Evolutionary conservation across 2,888 invertebrate genomes (phyloP).

Genomic region (Trisateles emortualis): DNA sequence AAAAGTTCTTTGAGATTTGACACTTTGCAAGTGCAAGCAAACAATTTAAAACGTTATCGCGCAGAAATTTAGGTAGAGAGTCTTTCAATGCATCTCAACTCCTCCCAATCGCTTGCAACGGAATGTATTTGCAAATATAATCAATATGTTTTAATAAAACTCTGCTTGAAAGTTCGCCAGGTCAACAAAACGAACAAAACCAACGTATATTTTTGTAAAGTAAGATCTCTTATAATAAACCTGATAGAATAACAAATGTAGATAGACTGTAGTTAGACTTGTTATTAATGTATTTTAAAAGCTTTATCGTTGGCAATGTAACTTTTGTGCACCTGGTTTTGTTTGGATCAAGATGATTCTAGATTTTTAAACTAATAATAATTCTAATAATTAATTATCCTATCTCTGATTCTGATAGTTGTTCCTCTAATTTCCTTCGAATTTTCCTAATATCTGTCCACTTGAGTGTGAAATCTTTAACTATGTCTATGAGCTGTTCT

Average conservation of each 20-base stretch:
- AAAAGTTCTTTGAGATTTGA: too few relatives aligned
- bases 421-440: too few relatives aligned
- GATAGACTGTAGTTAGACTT: slow-evolving; percentile 50
- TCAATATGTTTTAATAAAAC: slow-evolving; percentile 45
- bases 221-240: slow-evolving; percentile 57
- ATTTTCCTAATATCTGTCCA: not conserved
- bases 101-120: slow-evolving; percentile 14
- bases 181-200: slow-evolving; percentile 83
- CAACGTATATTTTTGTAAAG: slow-evolving; percentile 70
- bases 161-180: slow-evolving; percentile 75
- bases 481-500: too few relatives aligned
- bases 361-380: not conserved
- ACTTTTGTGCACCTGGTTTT: slow-evolving; percentile 83
- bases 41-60: too few relatives aligned
- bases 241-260: slow-evolving; percentile 48
- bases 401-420: too few relatives aligned
- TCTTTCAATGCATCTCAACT: slow-evolving; percentile 21
- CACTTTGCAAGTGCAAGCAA: too few relatives aligned
- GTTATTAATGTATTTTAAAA: slow-evolving; percentile 61
- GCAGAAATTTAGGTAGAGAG: not conserved
- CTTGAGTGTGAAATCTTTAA: not conserved
- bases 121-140: slow-evolving; percentile 29
- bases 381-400: not conserved
- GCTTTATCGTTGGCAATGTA: slow-evolving; percentile 82
- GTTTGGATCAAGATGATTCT: slow-evolving; percentile 60